These are phyloP conservation scores for Cydia splendana DNA, from an alignment of 1,140 invertebrate genomes.

Conservation along the genomic window DNA sequence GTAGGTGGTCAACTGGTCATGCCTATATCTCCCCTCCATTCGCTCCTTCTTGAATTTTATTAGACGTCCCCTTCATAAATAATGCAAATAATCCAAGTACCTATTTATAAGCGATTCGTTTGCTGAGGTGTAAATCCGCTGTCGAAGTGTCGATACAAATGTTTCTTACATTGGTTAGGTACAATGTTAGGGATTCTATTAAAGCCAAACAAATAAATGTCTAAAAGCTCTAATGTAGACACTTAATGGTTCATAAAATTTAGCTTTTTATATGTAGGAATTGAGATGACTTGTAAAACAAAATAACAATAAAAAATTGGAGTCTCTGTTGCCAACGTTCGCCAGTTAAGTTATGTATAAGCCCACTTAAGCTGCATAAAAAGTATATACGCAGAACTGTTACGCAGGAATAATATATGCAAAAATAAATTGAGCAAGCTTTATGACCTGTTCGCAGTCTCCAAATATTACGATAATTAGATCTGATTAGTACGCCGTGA, in stretches of 20 bases:
- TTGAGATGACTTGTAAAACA: too few species aligned
- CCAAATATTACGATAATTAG: slow-evolving; percentile 30
- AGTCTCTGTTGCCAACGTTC: not conserved
- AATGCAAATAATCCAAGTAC: slow-evolving; percentile 50
- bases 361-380: not conserved
- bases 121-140: not conserved
- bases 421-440: slow-evolving; percentile 23
- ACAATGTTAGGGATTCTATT: not conserved
- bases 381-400: not conserved
- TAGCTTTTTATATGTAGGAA: too few species aligned
- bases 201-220: not conserved
- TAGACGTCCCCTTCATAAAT: slow-evolving; percentile 67
- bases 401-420: slow-evolving; percentile 6
- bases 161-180: slow-evolving; percentile 5
- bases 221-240: not conserved
- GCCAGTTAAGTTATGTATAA: not conserved
- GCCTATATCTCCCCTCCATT: slow-evolving; percentile 64
- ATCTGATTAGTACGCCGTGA: slow-evolving; percentile 22
- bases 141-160: not conserved
- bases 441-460: not conserved
- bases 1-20: slow-evolving; percentile 43
- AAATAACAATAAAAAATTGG: too few species aligned
- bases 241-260: not conserved
- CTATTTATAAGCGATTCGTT: slow-evolving; percentile 30
- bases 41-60: slow-evolving; percentile 64